These are phyloP conservation scores for Colletes latitarsis DNA, from an alignment of 1,140 invertebrate genomes.

Conservation along the genomic window DNA sequence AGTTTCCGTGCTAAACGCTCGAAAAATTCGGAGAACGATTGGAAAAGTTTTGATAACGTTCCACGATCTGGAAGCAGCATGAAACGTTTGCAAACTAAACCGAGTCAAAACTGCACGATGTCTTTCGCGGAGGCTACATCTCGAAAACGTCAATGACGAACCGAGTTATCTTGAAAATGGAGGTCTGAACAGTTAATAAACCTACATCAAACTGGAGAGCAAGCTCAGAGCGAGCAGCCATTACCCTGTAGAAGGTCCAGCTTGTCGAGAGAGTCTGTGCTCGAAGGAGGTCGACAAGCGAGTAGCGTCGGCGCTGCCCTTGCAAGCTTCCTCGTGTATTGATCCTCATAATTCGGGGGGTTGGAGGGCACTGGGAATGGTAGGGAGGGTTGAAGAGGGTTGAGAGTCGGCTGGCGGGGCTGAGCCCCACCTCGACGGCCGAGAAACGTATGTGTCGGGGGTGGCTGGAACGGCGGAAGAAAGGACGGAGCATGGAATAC, in stretches of 20 bases:
- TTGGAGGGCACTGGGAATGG: constrained; percentile 60
- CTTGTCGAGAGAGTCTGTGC: constrained; percentile 60
- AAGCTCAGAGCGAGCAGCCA: constrained; percentile 9
- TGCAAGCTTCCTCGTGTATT: constrained; percentile 80
- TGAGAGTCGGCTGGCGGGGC: constrained; percentile 57
- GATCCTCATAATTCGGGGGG: constrained; percentile 81
- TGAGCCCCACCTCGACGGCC: constrained; percentile 72
- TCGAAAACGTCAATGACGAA: neutral
- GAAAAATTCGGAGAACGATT: no score
- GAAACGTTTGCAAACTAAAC: no score
- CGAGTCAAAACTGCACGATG: no score
- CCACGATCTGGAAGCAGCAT: no score
- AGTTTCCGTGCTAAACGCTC: no score
- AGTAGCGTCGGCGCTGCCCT: constrained; percentile 77
- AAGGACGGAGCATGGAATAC: constrained; percentile 72
- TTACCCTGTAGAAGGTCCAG: constrained; percentile 50
- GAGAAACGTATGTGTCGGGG: constrained; percentile 76
- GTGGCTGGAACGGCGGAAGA: constrained; percentile 72
- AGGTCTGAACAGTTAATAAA: neutral
- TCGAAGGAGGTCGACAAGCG: constrained; percentile 73
- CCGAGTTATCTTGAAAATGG: neutral
- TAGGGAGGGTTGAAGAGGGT: constrained; percentile 66
- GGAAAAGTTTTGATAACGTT: no score
- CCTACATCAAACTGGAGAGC: neutral
- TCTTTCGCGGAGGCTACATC: no score